A percentile compares a stretch with the other conserved stretches of the same genome.
Evolutionary conservation across 2,888 invertebrate species (phyloP).

Genomic region (Serripes groenlandicus): DNA sequence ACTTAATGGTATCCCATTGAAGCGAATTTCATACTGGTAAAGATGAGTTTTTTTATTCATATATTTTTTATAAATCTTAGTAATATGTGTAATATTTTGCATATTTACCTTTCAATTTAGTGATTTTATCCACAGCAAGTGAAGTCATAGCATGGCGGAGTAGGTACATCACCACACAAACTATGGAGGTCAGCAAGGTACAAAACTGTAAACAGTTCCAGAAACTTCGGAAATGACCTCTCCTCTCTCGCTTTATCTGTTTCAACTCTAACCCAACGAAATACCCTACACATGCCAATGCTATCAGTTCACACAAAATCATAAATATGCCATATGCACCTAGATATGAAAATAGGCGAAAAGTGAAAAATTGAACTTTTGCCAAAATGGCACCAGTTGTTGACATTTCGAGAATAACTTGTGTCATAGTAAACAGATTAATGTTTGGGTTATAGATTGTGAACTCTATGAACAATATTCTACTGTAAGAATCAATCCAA

Average conservation of each 20-base stretch:
- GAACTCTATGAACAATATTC: constrained; percentile 76
- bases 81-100: too few relatives aligned
- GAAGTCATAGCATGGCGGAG: constrained; percentile 75
- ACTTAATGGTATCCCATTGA: too few relatives aligned
- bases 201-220: constrained; percentile 76
- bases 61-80: too few relatives aligned
- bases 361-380: constrained; percentile 66
- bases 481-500: constrained; percentile 75
- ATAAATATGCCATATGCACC: constrained; percentile 74
- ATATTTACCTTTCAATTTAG: constrained; percentile 75
- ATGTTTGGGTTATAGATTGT: constrained; percentile 77
- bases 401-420: constrained; percentile 74
- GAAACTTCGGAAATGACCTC: constrained; percentile 69
- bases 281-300: constrained; percentile 69
- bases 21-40: too few relatives aligned
- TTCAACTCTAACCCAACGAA: constrained; percentile 69
- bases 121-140: constrained; percentile 67
- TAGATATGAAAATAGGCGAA: constrained; percentile 75
- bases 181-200: constrained; percentile 68
- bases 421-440: constrained; percentile 75
- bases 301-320: constrained; percentile 69
- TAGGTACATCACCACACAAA: constrained; percentile 72
- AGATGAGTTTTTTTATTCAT: too few relatives aligned
- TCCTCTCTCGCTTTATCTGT: constrained; percentile 60
- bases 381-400: constrained; percentile 65